These are phyloP conservation scores for Drosophila simulans DNA, from an alignment of 1,140 invertebrate species.

Conservation along the genomic window DNA sequence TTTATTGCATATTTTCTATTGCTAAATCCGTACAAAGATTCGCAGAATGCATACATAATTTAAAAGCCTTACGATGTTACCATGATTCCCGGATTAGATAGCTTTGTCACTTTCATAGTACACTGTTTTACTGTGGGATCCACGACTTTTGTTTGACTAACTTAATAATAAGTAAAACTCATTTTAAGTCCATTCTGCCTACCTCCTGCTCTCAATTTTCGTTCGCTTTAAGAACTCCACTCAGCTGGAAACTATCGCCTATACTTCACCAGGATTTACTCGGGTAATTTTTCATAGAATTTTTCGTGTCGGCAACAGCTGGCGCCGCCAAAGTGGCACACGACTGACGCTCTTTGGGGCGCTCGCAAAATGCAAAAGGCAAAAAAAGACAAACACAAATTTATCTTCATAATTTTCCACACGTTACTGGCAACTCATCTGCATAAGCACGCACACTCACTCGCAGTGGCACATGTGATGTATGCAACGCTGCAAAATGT, in stretches of 20 bases:
- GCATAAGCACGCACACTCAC: conserved; percentile 59
- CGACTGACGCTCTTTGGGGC: conserved; percentile 56
- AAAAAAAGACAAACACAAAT: conserved; percentile 69
- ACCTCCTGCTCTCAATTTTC: neutral
- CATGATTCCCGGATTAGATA: too few relatives aligned
- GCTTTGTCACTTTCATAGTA: too few relatives aligned
- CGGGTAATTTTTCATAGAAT: conserved; percentile 61
- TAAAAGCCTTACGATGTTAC: too few relatives aligned
- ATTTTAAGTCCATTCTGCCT: neutral
- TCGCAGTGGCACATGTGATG: conserved; percentile 36
- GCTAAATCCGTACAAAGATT: too few relatives aligned
- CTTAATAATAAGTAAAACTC: neutral
- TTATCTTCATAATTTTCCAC: conserved; percentile 80
- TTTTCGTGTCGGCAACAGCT: conserved; percentile 66
- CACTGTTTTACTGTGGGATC: neutral
- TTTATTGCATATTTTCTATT: too few relatives aligned
- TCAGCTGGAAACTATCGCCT: conserved; percentile 38
- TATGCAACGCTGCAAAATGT: conserved; percentile 68
- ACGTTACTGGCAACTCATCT: conserved; percentile 78
- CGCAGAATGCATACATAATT: too few relatives aligned
- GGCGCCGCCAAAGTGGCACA: conserved; percentile 57
- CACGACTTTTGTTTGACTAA: neutral
- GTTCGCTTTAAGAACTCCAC: conserved; percentile 21
- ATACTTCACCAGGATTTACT: conserved; percentile 51
- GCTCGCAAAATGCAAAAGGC: conserved; percentile 28